phyloP scores from a whole-genome alignment of 1,140 invertebrate genomes.

The Zaprionus ghesquierei region DNA sequence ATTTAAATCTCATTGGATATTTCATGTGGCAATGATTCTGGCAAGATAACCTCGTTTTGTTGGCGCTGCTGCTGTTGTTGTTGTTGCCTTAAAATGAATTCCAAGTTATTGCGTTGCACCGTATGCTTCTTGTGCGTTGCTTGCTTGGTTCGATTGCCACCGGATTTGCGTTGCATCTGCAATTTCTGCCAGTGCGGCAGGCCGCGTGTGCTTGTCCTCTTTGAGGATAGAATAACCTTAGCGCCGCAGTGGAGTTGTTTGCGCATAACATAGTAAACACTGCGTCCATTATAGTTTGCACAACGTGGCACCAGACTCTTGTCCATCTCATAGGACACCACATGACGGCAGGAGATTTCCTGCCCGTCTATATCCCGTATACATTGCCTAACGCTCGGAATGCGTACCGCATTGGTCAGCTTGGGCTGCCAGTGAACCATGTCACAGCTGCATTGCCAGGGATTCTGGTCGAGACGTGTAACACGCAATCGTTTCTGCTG shows the following conservation, averaged over 20 bases:
- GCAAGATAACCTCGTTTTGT: not conserved
- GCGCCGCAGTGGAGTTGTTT: conserved; percentile 60
- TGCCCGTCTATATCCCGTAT: conserved; percentile 67
- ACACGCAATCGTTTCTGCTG: conserved; percentile 84
- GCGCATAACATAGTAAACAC: conserved; percentile 84
- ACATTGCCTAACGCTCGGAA: conserved; percentile 72
- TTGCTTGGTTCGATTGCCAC: not conserved
- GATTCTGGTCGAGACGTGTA: conserved; percentile 85
- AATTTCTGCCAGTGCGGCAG: conserved; percentile 58
- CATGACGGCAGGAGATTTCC: conserved; percentile 64
- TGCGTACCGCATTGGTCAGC: conserved; percentile 83
- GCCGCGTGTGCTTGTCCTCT: conserved; percentile 4
- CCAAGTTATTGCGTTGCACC: conserved; percentile 23
- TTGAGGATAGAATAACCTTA: conserved; percentile 18
- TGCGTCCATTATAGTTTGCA: conserved; percentile 85
- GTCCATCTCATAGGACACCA: conserved; percentile 83
- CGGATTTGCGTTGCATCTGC: conserved; percentile 11
- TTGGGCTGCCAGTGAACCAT: conserved; percentile 86
- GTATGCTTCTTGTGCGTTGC: not conserved
- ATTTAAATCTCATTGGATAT: conserved; percentile 55
- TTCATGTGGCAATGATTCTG: conserved; percentile 4
- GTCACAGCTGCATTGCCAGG: conserved; percentile 88
- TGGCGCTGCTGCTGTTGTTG: conserved; percentile 7
- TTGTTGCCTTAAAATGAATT: conserved; percentile 1
- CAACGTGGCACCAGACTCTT: conserved; percentile 86